phyloP scores from a whole-genome alignment of 2,888 invertebrate species.

The Rhodophaea formosa region DNA sequence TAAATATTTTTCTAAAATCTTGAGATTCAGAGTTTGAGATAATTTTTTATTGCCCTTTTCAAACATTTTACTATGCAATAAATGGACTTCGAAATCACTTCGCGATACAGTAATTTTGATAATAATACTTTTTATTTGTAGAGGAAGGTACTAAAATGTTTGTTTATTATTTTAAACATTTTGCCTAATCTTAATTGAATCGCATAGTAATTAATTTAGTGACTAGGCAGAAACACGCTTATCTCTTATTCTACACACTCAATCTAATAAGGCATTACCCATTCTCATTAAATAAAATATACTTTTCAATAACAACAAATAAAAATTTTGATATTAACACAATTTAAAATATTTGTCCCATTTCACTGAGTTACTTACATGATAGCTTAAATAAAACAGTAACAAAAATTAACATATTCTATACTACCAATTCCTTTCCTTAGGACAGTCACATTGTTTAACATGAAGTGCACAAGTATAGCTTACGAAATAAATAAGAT shows the following conservation, averaged over 20 bases:
- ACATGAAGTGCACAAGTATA: background rate
- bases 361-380: background rate
- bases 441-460: background rate
- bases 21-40: no score
- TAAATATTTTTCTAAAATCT: no score
- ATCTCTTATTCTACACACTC: slow-evolving; percentile 48
- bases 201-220: slow-evolving; percentile 23
- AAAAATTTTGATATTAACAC: background rate
- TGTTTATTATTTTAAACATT: no score
- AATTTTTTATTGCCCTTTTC: no score
- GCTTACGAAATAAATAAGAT: background rate
- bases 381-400: background rate
- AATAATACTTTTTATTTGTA: no score
- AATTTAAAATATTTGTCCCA: background rate
- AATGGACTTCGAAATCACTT: no score
- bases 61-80: no score
- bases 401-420: slow-evolving; percentile 5
- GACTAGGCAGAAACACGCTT: slow-evolving; percentile 51
- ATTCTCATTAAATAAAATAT: slow-evolving; percentile 27
- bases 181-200: no score
- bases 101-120: no score
- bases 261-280: slow-evolving; percentile 62
- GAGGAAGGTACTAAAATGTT: no score
- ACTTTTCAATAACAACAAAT: slow-evolving; percentile 4
- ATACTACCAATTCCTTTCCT: slow-evolving; percentile 6